Base-by-base conservation (phyloP, 2,113 vertebrate genomes). In the Rhinolophus ferrumequinum region DNA sequence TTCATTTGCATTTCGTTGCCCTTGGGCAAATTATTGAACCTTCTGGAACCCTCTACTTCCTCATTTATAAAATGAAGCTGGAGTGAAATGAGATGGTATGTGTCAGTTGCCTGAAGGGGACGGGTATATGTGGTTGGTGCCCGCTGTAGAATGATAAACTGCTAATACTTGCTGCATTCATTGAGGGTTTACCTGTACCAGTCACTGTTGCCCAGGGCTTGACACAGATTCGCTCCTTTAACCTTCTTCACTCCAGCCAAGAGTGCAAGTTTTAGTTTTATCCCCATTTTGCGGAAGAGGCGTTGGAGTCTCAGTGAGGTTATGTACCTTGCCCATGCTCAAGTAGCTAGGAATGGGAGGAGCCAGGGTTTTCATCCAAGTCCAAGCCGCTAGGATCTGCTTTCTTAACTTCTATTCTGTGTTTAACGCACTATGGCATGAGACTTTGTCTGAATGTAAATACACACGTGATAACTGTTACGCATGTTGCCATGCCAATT, bases 381-480 rank as follows among this genome's bases (percentile, higher is more conserved):
- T 3, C 6, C 38, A 50, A 12, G n/a, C 26, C 3, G 35, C 64
- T 28, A 38, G 38, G 24, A 16, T 41, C 26, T 58, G 77, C 30
- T 50, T 83, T 16, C 26, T 72, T 62, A n/a, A 4, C 77, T 56
- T 8, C 67, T 6, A 2, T 21, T 66, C 56, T 75, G 26, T 93
- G 82, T 80, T 70, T 13, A 56, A 50, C 10, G 12, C 70, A 22
- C 2, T 16, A 12, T 13, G 80, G 24, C 58, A 3, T 5, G 4
- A 86, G 73, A 44, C 22, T 94, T 50, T 67, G 75, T 83, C 79
- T 44, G 75, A 8, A 12, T 30, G 38, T 60, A 26, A 60, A 52
- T 6, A 70, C 28, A 26, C 38, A 11, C 4, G 0, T 18, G 14
- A 30, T 88, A 6, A 6, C 2, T 4, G 6, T 54, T 10, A 47